These are phyloP conservation scores for Pseudochirops cupreus DNA, from an alignment of 2,797 vertebrate species.

Conservation along the genomic window DNA sequence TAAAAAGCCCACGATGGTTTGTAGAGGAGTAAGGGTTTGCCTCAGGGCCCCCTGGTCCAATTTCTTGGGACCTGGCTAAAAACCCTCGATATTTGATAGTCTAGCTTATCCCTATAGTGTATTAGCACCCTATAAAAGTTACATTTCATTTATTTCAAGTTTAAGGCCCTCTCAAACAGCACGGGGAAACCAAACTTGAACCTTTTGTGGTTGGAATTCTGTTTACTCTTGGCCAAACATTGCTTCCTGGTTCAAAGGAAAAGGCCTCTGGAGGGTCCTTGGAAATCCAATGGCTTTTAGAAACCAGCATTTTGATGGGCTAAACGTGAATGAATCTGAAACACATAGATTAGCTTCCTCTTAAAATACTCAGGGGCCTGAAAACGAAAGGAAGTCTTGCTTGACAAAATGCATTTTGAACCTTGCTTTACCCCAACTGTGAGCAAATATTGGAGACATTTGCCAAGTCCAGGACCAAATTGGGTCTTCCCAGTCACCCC, in stretches of 20 bases:
- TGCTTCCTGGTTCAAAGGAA: slow-evolving; percentile 66
- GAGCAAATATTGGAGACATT: slow-evolving; percentile 56
- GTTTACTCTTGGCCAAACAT: slow-evolving; percentile 75
- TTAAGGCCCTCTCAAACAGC: slow-evolving; percentile 77
- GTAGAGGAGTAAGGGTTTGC: slow-evolving; percentile 56
- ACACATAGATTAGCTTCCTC: slow-evolving; percentile 62
- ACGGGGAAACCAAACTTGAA: slow-evolving; percentile 76
- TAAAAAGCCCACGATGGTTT: slow-evolving; percentile 62
- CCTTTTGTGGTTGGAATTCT: slow-evolving; percentile 74
- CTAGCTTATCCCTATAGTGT: slow-evolving; percentile 78
- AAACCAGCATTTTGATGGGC: slow-evolving; percentile 64
- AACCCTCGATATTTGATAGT: slow-evolving; percentile 76
- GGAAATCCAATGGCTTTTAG: slow-evolving; percentile 61
- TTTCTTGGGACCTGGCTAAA: slow-evolving; percentile 70
- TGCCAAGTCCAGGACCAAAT: slow-evolving; percentile 57
- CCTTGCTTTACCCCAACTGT: slow-evolving; percentile 25
- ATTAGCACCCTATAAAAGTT: slow-evolving; percentile 82
- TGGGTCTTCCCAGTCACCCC: slow-evolving; percentile 53
- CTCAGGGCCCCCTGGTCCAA: slow-evolving; percentile 51
- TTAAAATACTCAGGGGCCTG: slow-evolving; percentile 46
- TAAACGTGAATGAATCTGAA: slow-evolving; percentile 72
- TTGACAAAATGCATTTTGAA: slow-evolving; percentile 50
- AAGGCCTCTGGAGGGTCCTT: slow-evolving; percentile 31
- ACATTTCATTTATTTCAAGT: slow-evolving; percentile 81
- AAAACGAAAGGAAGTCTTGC: slow-evolving; percentile 59